phyloP scores from a whole-genome alignment of 2,888 invertebrate genomes.

The Lasioglossum malachurum region DNA sequence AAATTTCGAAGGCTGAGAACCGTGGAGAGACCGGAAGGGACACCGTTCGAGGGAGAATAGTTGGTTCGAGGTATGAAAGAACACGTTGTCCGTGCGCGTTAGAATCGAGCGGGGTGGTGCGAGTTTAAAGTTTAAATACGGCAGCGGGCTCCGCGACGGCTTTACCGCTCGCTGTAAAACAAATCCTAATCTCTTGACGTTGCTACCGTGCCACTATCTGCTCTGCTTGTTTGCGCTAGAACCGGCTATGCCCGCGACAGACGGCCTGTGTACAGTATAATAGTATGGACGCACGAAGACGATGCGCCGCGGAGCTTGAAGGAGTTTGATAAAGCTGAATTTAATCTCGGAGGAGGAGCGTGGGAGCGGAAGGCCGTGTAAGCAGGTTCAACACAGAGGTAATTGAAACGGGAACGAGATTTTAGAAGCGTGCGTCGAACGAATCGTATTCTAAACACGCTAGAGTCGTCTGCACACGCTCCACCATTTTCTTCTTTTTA shows the following conservation, averaged over 20 bases:
- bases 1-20: not conserved
- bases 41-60: not conserved
- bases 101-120: slow-evolving; percentile 18
- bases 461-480: not conserved
- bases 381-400: slow-evolving; percentile 15
- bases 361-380: slow-evolving; percentile 10
- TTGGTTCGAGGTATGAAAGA: slow-evolving; percentile 42
- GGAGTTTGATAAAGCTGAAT: slow-evolving; percentile 46
- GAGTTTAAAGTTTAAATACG: slow-evolving; percentile 79
- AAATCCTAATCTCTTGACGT: slow-evolving; percentile 83
- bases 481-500: not conserved
- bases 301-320: slow-evolving; percentile 35
- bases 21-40: not conserved
- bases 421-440: slow-evolving; percentile 14
- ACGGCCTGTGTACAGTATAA: slow-evolving; percentile 38
- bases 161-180: slow-evolving; percentile 84
- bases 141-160: slow-evolving; percentile 80
- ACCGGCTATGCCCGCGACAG: slow-evolving; percentile 47
- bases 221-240: slow-evolving; percentile 74
- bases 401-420: slow-evolving; percentile 11
- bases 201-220: slow-evolving; percentile 82
- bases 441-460: not conserved
- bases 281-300: slow-evolving; percentile 43
- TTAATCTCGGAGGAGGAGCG: slow-evolving; percentile 46
- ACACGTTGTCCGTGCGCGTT: slow-evolving; percentile 41